Evolutionary conservation across 2,888 invertebrate genomes (phyloP), one percentile per base, ranked within the genome.

Genomic region (Sesia apiformis): DNA sequence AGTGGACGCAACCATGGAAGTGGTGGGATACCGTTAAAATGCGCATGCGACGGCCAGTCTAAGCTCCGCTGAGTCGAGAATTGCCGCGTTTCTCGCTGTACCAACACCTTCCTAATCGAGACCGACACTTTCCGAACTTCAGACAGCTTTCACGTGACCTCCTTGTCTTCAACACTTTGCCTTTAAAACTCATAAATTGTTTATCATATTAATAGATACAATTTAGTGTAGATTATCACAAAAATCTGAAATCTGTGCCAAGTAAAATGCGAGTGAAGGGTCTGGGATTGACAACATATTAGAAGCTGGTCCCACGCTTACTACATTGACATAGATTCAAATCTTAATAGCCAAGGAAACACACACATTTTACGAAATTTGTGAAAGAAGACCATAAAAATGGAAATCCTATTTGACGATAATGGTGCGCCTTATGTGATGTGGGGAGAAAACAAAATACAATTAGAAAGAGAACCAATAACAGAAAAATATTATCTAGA

Each of bases 401-500:
- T 90, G 90, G 81, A 84, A 57, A 60, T 92, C 53, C 78, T 90
- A 64, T 85, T 79, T 55, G 91, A 91, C 62, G 79, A 81, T 43
- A 89, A 92, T 60, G 90, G 91, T 23, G 69, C 90, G 39, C 93
- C 93, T 1, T 93, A 84, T 70, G 89, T 94, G 41, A 90, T 91
- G 73, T 81, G 94, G 71, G 94, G 93, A 5, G 81, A 86, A 39
- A 82, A 86, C 39, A 82, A 81, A 55, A 89, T 95, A 52, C 84
- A 90, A 57, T 76, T 95, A 60, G 95, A 96, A 62, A 84, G 91
- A 38, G 90, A 90, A 38, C 91, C 92, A 0, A 73, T 92, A 5
- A 81, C 81, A 0, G 91, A 92, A 50, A 90, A 91, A 40, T 82
- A 84, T 64, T 91, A 88, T 23, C 66, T 81, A 52, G 91, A 94